Base-by-base conservation (phyloP, 2,797 vertebrate species). In the Pangasius sanitwongsei region DNA sequence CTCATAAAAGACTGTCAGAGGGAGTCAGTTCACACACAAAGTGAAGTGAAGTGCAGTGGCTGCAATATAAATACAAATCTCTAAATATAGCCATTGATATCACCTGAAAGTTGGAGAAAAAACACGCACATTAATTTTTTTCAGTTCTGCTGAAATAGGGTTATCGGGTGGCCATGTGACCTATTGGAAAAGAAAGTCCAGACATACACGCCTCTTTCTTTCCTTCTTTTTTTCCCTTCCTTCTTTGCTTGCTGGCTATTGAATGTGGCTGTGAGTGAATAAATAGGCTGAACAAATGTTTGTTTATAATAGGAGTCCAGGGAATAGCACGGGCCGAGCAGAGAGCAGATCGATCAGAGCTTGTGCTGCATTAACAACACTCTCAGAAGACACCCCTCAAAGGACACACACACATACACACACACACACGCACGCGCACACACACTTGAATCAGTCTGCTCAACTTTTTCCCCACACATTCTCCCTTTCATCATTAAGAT, bases 311-410 rank as follows among this genome's bases (percentile, higher is more conserved):
- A 86, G 86, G 89, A 94, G 90, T 89, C 92, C 15, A 82, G 91
- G 86, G 85, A 92, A 90, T 92, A 88, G 86, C 87, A 69, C 75
- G 74, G 80, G 87, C 88, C 89, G 89, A 92, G 92, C 91, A 88
- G 75, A 59, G 70, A 92, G 90, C 90, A 84, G 91, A 94, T 96
- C 94, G 93, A 94, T 94, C 87, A 86, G 89, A 81, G 93, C 90
- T 90, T 93, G 90, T 90, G 87, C 87, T 92, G 94, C 94, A 94
- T 94, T 89, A 94, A 91, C 87, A 92, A 93, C 84, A 65, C 67
- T 83, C 70, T 81, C 83, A 88, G 88, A 90, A 89, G 88, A 90
- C 87, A 34, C 75, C 86, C n/a, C 80, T 86, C 82, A 89, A 72
- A 86, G 67, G 75, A 69, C 44, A 72, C 53, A 77, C 57, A n/a